A percentile compares a stretch with the other conserved stretches of the same genome.
phyloP scores from a whole-genome alignment of 2,888 invertebrate species.

The Epistrophe grossulariae region DNA sequence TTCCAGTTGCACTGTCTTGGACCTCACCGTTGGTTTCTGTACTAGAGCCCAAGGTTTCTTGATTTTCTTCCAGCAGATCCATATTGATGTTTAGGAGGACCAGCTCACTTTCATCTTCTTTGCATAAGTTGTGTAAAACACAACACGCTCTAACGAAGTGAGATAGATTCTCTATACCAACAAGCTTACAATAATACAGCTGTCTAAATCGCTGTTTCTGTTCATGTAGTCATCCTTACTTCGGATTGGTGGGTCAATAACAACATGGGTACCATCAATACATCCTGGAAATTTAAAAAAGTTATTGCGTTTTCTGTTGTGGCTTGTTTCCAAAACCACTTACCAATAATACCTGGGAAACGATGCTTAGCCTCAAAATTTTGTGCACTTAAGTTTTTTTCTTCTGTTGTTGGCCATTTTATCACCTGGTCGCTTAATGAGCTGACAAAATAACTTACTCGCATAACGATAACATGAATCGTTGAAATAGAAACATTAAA shows the following conservation, averaged over 20 bases:
- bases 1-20: not conserved
- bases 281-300: not conserved
- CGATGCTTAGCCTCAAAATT: too few relatives aligned
- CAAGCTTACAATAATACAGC: not conserved
- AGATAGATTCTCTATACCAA: not conserved
- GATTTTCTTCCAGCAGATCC: not conserved
- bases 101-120: not conserved
- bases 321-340: too few relatives aligned
- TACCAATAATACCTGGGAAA: too few relatives aligned
- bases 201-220: not conserved
- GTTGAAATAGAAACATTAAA: not conserved
- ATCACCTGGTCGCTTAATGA: too few relatives aligned
- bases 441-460: too few relatives aligned
- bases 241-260: not conserved
- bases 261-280: not conserved
- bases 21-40: not conserved
- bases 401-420: too few relatives aligned
- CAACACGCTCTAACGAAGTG: too few relatives aligned
- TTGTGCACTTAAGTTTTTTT: too few relatives aligned
- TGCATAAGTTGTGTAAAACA: constrained; percentile 1
- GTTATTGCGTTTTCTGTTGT: too few relatives aligned
- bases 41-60: not conserved
- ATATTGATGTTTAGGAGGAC: not conserved
- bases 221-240: not conserved
- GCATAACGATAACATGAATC: too few relatives aligned